A percentile compares a stretch with the other conserved stretches of the same genome.
These are phyloP conservation scores for Colaptes auratus DNA, from an alignment of 2,113 vertebrate species.

Conservation along the genomic window DNA sequence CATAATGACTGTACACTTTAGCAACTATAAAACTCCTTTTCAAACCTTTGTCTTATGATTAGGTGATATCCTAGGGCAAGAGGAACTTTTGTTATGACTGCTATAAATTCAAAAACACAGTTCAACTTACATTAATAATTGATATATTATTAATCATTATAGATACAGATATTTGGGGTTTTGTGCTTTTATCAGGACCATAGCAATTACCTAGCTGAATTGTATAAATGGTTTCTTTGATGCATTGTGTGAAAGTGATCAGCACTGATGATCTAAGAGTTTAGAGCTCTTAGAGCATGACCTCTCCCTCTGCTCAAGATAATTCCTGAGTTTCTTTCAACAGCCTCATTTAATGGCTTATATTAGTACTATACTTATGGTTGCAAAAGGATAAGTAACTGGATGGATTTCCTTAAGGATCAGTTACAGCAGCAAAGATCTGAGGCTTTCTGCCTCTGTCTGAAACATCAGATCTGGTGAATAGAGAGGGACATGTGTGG, in stretches of 20 bases:
- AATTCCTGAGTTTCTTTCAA: not conserved
- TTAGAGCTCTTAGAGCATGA: not conserved
- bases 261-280: not conserved
- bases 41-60: not conserved
- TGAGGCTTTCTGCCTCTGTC: not conserved
- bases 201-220: not conserved
- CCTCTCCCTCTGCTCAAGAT: not conserved
- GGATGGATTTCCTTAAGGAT: not conserved
- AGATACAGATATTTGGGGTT: not conserved
- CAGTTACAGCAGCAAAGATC: not conserved
- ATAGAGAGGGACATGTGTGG: not conserved
- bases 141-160: not conserved
- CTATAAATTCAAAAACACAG: not conserved
- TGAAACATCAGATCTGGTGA: not conserved
- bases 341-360: not conserved
- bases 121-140: not conserved
- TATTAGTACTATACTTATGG: not conserved
- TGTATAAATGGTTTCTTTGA: not conserved
- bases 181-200: not conserved
- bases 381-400: not conserved
- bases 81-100: not conserved
- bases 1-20: not conserved
- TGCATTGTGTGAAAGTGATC: rapidly evolving
- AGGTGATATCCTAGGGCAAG: not conserved
- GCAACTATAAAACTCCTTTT: not conserved